Percentiles rank a stretch among this genome's conserved stretches.
Evolutionary conservation across 2,888 invertebrate species (phyloP).

Genomic region (Serrognathus titanus): DNA sequence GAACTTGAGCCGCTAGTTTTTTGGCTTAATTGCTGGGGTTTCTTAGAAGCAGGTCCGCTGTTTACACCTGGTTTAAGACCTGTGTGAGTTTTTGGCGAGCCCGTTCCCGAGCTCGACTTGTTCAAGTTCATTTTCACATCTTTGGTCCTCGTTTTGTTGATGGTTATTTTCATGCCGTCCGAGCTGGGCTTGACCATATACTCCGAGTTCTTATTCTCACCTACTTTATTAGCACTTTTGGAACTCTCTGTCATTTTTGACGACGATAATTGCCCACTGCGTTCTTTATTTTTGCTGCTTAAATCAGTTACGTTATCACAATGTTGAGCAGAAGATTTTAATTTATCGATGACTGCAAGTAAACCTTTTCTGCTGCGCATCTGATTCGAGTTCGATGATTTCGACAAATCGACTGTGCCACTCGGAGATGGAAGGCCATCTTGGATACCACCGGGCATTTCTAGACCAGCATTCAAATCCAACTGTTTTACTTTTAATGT

Average conservation of each 20-base stretch:
- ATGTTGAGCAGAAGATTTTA: slow-evolving; percentile 69
- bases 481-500: slow-evolving; percentile 64
- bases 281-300: slow-evolving; percentile 44
- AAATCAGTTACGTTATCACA: slow-evolving; percentile 58
- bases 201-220: slow-evolving; percentile 68
- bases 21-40: slow-evolving; percentile 57
- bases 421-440: slow-evolving; percentile 54
- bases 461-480: slow-evolving; percentile 50
- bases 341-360: slow-evolving; percentile 83
- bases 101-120: slow-evolving; percentile 53
- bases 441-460: slow-evolving; percentile 21
- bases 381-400: slow-evolving; percentile 58
- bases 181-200: slow-evolving; percentile 88
- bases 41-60: slow-evolving; percentile 83
- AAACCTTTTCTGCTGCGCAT: slow-evolving; percentile 69
- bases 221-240: slow-evolving; percentile 36
- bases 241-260: slow-evolving; percentile 35
- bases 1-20: slow-evolving; percentile 20
- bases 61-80: slow-evolving; percentile 75
- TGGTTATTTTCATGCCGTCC: slow-evolving; percentile 87
- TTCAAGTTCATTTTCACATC: slow-evolving; percentile 54
- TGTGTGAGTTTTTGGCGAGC: slow-evolving; percentile 77
- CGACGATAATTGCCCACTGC: slow-evolving; percentile 29
- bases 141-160: slow-evolving; percentile 81
- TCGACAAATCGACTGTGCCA: slow-evolving; percentile 56